Evolutionary conservation across 2,113 vertebrate species (phyloP).

Genomic region (Tragelaphus strepsiceros): DNA sequence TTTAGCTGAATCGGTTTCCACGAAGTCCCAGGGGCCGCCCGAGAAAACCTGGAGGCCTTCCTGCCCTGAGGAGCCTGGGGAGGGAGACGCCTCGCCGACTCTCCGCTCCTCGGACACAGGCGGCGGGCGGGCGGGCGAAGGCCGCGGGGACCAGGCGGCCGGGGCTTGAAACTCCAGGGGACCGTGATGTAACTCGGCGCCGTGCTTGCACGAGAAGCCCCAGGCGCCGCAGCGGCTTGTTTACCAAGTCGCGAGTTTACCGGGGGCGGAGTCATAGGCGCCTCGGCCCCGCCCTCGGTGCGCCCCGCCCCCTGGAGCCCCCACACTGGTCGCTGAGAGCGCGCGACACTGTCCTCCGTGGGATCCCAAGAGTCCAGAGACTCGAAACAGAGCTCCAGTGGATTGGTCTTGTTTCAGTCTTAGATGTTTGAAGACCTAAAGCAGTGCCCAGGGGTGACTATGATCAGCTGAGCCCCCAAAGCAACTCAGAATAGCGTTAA

Average conservation of each 20-base stretch:
- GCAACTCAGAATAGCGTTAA: neutral
- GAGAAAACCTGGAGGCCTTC: neutral
- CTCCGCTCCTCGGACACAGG: neutral
- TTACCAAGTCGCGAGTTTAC: neutral
- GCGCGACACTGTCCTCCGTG: rapidly evolving
- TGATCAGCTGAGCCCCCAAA: neutral
- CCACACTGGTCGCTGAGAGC: too few species aligned
- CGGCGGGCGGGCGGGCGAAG: neutral
- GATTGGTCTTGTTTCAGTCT: neutral
- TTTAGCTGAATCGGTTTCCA: neutral
- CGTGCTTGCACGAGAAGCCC: neutral
- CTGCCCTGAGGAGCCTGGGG: neutral
- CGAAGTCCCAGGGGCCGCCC: neutral
- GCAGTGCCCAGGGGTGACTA: neutral
- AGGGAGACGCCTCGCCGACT: neutral
- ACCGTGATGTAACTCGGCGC: conserved; percentile 44
- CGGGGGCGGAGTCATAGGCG: neutral
- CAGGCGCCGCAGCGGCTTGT: neutral
- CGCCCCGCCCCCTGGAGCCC: neutral
- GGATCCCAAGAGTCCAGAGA: too few species aligned
- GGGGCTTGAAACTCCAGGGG: neutral
- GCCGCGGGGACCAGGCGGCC: neutral
- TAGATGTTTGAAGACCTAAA: neutral
- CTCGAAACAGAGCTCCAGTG: too few species aligned
- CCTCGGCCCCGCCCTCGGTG: neutral